phyloP scores from a whole-genome alignment of 2,797 vertebrate species.

The Cygnus olor region DNA sequence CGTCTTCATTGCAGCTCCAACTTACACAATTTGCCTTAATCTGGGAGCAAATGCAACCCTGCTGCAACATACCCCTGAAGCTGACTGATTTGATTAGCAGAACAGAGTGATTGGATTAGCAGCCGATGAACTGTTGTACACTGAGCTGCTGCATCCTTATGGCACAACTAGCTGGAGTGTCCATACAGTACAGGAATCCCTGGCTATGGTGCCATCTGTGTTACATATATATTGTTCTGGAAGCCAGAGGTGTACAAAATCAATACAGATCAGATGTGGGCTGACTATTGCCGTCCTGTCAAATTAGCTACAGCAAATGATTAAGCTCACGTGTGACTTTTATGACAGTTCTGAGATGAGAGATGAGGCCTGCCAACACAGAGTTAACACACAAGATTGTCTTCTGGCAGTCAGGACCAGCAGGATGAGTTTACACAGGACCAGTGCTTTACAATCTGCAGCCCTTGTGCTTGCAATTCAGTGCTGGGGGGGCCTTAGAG shows the following conservation, averaged over 20 bases:
- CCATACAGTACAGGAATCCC: not conserved
- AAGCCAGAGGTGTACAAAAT: not conserved
- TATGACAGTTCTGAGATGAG: not conserved
- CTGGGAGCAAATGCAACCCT: not conserved
- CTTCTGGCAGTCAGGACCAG: not conserved
- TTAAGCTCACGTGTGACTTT: not conserved
- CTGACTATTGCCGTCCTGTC: not conserved
- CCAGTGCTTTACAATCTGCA: not conserved
- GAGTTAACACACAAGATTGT: fast-evolving
- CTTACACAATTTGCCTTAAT: fast-evolving
- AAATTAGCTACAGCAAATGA: not conserved
- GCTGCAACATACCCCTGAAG: not conserved
- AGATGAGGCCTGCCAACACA: not conserved
- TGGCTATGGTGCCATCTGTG: not conserved
- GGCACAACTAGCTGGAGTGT: not conserved
- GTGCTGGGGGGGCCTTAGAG: not conserved
- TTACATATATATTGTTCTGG: not conserved
- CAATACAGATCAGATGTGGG: not conserved
- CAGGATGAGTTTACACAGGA: not conserved
- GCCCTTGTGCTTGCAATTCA: not conserved
- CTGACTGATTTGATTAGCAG: conserved; percentile 50
- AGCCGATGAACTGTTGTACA: conserved; percentile 1
- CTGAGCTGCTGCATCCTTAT: not conserved
- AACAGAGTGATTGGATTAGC: conserved; percentile 53
- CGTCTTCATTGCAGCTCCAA: not conserved